A percentile compares a stretch with the other conserved stretches of the same genome.
Evolutionary conservation across 1,140 invertebrate species (phyloP).

Genomic region (Drosophila subpulchrella): DNA sequence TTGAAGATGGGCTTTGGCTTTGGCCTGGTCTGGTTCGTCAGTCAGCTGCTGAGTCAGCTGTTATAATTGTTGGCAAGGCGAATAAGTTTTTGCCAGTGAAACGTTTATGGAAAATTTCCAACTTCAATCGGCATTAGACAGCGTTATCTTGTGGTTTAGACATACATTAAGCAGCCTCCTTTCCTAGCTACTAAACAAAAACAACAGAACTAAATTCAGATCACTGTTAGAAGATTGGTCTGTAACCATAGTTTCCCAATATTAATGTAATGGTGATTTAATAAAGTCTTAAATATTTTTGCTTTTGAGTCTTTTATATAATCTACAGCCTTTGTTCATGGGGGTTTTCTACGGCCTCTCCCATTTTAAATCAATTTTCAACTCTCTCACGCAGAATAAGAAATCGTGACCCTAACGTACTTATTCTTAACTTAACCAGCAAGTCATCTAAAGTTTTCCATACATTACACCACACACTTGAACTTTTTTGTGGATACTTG

Average conservation of each 20-base stretch:
- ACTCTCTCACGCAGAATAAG: background rate
- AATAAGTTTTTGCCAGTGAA: constrained; percentile 28
- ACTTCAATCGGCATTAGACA: constrained; percentile 9
- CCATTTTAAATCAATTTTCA: background rate
- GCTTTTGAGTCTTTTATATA: no score
- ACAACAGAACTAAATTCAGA: no score
- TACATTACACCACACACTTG: background rate
- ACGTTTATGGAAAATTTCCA: constrained; percentile 29
- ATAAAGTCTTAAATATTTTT: no score
- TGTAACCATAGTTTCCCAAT: no score
- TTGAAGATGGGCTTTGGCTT: constrained; percentile 18
- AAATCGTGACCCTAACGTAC: background rate
- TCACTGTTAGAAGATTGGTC: no score
- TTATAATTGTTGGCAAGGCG: constrained; percentile 42
- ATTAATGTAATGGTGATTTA: no score
- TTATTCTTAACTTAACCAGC: background rate
- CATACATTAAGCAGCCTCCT: background rate
- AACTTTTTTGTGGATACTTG: background rate
- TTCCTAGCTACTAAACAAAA: background rate
- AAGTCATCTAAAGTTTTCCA: constrained; percentile 1
- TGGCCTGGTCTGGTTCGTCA: constrained; percentile 29
- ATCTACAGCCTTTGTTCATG: background rate
- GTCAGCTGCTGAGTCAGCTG: constrained; percentile 49
- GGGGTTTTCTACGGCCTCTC: background rate
- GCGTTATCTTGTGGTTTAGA: background rate